Base-by-base conservation (phyloP, 2,888 invertebrate genomes). In the Sphaeridia pumilis region DNA sequence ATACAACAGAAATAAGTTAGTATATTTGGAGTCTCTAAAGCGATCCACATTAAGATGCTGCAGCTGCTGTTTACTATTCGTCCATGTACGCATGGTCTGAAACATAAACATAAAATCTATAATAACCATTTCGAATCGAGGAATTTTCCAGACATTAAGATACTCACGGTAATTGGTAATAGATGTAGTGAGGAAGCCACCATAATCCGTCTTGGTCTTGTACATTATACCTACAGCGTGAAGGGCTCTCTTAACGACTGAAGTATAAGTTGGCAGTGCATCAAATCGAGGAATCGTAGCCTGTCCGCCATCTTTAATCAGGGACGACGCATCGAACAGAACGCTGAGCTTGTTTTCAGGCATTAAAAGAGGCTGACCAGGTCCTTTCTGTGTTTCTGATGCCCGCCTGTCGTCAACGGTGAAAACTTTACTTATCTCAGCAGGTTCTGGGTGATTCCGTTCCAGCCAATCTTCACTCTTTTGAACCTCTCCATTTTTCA, bases 281-380 rank as follows among this genome's bases (percentile, higher is more conserved):
- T 56, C 56, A 46, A 56, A 56, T 25, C 48, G 45, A 12, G 56
- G 56, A 14, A 55, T 46, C 24, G 52, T 52, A 24, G 36, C 22
- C n/a, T 55, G 51, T 2, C 55, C 55, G 3, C 46, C 55, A 46
- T 52, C 52, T 27, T 31, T 25, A 25, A 35, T 12, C 22, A 56
- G 26, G n/a, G 56, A 56, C 26, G 46, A 52, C 7, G 56, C 56
- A 22, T 56, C 56, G 26, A 56, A 56, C 41, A 45, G 43, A 24
- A 56, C 25, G 4, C n/a, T 34, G 17, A 28, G 44, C 4, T 36
- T 25, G 26, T 56, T 56, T 2, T 49, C 46, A 2, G 52, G 43
- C 2, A 49, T n/a, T 22, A 48, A 35, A 20, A n/a, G 43, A 4
- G 56, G 56, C 20, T 56, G 56, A 27, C 48, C 43, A 20, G 56